Conservation (phyloP, 1,140 invertebrate genomes). For the Neotoxoptera formosana region DNA sequence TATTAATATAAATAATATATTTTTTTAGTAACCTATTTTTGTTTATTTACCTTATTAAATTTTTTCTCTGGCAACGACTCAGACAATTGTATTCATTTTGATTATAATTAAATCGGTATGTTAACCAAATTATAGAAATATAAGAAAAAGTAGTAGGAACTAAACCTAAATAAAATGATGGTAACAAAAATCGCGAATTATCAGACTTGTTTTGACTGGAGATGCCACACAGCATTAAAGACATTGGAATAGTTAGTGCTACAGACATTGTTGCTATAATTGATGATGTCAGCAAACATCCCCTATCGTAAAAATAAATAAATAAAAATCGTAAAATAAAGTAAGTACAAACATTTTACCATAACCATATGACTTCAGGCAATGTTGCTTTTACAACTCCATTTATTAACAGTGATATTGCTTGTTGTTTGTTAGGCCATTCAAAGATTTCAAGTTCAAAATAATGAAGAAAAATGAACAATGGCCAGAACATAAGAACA, state of each 20-base stretch:
- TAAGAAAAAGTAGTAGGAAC: conserved; percentile 47
- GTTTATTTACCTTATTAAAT: conserved; percentile 38
- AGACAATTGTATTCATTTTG: conserved; percentile 48
- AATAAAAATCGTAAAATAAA: neutral
- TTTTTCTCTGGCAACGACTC: conserved; percentile 41
- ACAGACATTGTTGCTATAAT: conserved; percentile 56
- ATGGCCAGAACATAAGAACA: conserved; percentile 82
- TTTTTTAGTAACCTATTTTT: neutral
- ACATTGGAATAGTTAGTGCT: conserved; percentile 49
- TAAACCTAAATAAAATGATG: conserved; percentile 57
- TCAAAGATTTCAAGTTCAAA: conserved; percentile 79
- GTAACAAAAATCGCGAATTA: conserved; percentile 32
- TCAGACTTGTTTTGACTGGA: conserved; percentile 54
- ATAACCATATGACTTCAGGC: conserved; percentile 87
- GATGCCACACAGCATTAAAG: conserved; percentile 9
- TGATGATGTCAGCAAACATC: conserved; percentile 54
- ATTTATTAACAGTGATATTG: conserved; percentile 80
- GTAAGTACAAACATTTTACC: conserved; percentile 67
- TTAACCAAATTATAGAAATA: conserved; percentile 52
- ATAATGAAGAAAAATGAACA: conserved; percentile 85
- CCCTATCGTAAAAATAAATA: conserved; percentile 1
- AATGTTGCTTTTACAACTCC: conserved; percentile 87
- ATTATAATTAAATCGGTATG: conserved; percentile 46
- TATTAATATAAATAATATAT: conserved; percentile 23
- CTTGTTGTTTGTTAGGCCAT: conserved; percentile 81